phyloP scores from a whole-genome alignment of 2,113 vertebrate genomes.

The Nothocercus julius region DNA sequence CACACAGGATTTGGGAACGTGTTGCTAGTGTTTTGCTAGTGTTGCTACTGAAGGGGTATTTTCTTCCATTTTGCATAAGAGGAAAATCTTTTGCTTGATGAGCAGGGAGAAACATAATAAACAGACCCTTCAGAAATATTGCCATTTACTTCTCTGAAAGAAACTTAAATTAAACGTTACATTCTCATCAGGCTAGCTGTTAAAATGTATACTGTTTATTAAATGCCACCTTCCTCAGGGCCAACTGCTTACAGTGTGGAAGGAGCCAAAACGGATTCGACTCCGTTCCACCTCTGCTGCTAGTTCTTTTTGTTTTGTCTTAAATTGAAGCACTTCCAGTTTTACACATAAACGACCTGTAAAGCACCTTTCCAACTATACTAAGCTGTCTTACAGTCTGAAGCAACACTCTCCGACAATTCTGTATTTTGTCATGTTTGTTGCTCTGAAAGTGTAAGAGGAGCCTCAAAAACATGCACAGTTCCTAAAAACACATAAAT shows the following conservation, averaged over 20 bases:
- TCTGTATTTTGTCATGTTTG: not conserved
- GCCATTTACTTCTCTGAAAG: not conserved
- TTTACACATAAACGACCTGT: not conserved
- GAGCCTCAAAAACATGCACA: not conserved
- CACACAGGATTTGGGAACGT: not conserved
- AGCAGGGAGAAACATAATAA: not conserved
- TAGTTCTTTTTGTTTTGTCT: not conserved
- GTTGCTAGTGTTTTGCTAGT: not conserved
- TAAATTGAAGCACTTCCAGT: not conserved
- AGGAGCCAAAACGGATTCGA: not conserved
- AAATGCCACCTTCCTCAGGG: not conserved
- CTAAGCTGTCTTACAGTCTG: not conserved
- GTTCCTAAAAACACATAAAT: not conserved
- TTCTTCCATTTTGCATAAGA: not conserved
- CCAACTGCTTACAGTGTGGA: not conserved
- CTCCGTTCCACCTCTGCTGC: not conserved
- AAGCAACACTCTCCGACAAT: not conserved
- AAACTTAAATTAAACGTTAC: not conserved
- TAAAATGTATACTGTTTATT: not conserved
- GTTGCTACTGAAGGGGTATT: not conserved
- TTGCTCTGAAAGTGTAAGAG: not conserved
- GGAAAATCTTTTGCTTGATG: not conserved
- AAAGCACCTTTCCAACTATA: not conserved
- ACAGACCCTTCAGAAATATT: not conserved
- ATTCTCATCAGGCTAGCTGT: not conserved